Base-by-base conservation (phyloP, 2,888 invertebrate genomes). In the Andrena minutula region DNA sequence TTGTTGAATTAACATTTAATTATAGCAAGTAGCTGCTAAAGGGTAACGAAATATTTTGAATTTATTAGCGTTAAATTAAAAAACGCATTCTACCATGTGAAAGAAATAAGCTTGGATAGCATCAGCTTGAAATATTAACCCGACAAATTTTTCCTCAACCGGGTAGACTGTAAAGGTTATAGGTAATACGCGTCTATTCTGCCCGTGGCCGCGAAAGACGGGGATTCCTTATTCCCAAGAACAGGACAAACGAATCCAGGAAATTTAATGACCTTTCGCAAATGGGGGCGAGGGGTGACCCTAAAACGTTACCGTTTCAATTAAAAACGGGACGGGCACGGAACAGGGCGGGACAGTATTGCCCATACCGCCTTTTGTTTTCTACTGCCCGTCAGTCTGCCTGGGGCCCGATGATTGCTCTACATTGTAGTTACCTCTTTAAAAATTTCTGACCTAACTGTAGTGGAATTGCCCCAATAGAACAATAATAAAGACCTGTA, bases 401-500 rank as follows among this genome's bases (percentile, higher is more conserved):
- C 26, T 26, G 20, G 28, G 26, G 10, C 72, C 77, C 76, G 65
- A 85, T 90, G 73, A 90, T 88, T 86, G 86, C 84, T 89, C 85
- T 66, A 86, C 68, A 89, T 89, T 89, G 84, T 90, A 73, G 68
- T 75, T 82, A 88, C 83, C 84, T 87, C 84, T 86, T 86, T 65
- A 83, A 87, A 89, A 87, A 84, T 84, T 63, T 76, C 64, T 16
- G 30, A 86, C 86, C 86, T 84, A 86, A 86, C 86, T 83, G 82
- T 83, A 84, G 75, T 70, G 49, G 68, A 82, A 88, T 85, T 85
- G 79, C 86, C 88, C 79, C 82, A 87, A 89, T 86, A 89, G 80
- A 88, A 83, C 80, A 51, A 83, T 87, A 80, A 68, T 77, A 80
- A 82, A 77, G 86, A 86, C 86, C 88, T 85, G 89, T 63, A 75